phyloP scores from a whole-genome alignment of 2,797 vertebrate species.

The Mus minutoides region DNA sequence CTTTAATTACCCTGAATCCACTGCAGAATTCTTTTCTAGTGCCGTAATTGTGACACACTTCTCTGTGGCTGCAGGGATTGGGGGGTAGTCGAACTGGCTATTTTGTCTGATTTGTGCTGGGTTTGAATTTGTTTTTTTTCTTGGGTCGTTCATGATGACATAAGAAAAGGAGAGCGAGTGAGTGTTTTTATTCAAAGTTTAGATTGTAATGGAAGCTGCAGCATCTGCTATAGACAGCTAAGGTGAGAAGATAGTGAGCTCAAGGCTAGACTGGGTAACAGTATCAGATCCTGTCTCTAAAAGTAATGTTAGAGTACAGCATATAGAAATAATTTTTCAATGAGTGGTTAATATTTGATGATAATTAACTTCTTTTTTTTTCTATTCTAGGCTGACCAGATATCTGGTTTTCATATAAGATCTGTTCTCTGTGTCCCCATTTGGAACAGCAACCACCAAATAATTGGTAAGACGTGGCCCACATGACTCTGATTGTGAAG shows the following conservation, averaged over 20 bases:
- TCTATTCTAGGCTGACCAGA: slow-evolving; percentile 94
- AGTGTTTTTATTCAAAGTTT: background rate
- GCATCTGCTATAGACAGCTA: background rate
- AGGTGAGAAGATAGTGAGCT: background rate
- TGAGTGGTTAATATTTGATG: slow-evolving; percentile 25
- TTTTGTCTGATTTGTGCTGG: background rate
- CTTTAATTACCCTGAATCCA: background rate
- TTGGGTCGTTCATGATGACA: background rate
- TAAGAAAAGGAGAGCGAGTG: slow-evolving; percentile 8
- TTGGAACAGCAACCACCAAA: slow-evolving; percentile 99
- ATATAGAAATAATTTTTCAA: slow-evolving; percentile 1
- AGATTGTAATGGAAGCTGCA: background rate
- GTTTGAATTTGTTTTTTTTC: slow-evolving; percentile 44
- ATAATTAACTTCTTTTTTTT: slow-evolving; percentile 74
- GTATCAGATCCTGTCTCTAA: background rate
- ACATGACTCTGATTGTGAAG: slow-evolving; percentile 28
- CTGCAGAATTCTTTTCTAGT: slow-evolving; percentile 14
- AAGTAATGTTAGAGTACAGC: slow-evolving; percentile 4
- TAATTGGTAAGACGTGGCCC: slow-evolving; percentile 93
- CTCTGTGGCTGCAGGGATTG: background rate
- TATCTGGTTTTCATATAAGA: slow-evolving; percentile 98
- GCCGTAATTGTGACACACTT: background rate
- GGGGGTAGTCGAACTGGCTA: background rate
- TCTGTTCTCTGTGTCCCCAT: slow-evolving; percentile 99
- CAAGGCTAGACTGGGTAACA: background rate